These are phyloP conservation scores for Chelonus insularis DNA, from an alignment of 1,140 invertebrate species.

Conservation along the genomic window DNA sequence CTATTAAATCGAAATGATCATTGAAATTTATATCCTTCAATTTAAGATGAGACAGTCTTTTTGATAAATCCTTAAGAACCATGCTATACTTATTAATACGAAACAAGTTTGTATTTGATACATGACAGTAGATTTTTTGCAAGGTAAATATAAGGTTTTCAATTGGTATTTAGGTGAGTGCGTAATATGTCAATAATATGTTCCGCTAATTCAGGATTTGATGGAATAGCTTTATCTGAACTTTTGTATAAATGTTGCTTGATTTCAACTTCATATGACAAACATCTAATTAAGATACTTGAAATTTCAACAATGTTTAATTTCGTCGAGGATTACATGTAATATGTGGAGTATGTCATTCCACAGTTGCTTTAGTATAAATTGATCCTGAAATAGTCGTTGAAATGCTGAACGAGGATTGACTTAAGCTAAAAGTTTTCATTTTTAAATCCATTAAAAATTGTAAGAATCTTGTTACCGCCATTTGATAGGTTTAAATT, in stretches of 20 bases:
- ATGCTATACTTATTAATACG: constrained; percentile 37
- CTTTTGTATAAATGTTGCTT: constrained; percentile 62
- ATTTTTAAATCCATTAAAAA: constrained; percentile 61
- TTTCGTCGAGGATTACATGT: constrained; percentile 53
- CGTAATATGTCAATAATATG: constrained; percentile 58
- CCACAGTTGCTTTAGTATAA: constrained; percentile 53
- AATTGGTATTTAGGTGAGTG: constrained; percentile 57
- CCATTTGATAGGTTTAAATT: constrained; percentile 59
- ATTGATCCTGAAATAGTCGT: constrained; percentile 56
- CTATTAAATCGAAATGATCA: constrained; percentile 52
- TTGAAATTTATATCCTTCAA: constrained; percentile 52
- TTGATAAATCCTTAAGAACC: constrained; percentile 50
- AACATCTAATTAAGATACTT: constrained; percentile 64
- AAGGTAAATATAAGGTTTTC: constrained; percentile 47
- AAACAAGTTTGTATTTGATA: constrained; percentile 32
- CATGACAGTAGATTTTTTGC: constrained; percentile 50
- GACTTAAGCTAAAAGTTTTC: constrained; percentile 55
- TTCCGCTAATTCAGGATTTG: constrained; percentile 58
- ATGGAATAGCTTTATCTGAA: constrained; percentile 52
- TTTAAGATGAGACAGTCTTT: constrained; percentile 44
- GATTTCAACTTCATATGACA: constrained; percentile 64
- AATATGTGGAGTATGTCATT: constrained; percentile 34
- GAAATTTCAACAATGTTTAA: constrained; percentile 64
- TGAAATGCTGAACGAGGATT: constrained; percentile 51
- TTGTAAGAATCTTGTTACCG: constrained; percentile 62